Conservation (phyloP, 1,140 invertebrate genomes). For the Uloborus diversus region DNA sequence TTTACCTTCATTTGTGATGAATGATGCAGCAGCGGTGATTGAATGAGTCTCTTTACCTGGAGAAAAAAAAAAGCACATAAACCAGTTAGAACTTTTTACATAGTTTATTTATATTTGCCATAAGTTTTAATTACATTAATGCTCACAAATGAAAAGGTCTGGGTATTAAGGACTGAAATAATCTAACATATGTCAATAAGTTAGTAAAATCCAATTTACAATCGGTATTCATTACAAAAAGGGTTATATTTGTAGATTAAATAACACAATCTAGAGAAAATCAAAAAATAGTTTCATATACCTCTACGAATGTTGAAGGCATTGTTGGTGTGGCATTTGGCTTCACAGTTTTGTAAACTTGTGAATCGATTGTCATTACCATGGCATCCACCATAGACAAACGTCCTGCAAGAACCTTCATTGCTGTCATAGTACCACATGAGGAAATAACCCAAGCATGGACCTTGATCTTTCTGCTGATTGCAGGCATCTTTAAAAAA, state of each 20-base stretch:
- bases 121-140: too few relatives aligned
- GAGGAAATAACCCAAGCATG: slow-evolving; percentile 71
- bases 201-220: too few relatives aligned
- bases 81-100: too few relatives aligned
- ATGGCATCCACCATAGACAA: slow-evolving; percentile 84
- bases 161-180: too few relatives aligned
- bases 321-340: slow-evolving; percentile 48
- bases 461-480: slow-evolving; percentile 72
- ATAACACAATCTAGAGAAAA: too few relatives aligned
- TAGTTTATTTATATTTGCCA: too few relatives aligned
- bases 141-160: too few relatives aligned
- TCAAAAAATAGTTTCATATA: too few relatives aligned
- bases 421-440: slow-evolving; percentile 77
- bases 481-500: slow-evolving; percentile 71
- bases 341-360: slow-evolving; percentile 73
- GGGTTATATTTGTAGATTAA: too few relatives aligned
- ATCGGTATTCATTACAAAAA: too few relatives aligned
- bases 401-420: slow-evolving; percentile 71
- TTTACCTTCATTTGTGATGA: slow-evolving; percentile 50
- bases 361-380: slow-evolving; percentile 87
- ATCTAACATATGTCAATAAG: too few relatives aligned
- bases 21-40: slow-evolving; percentile 25
- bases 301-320: neutral
- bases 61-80: neutral
- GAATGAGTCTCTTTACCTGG: neutral